Base-by-base conservation (phyloP, 2,888 invertebrate genomes). In the Lapara coniferarum region DNA sequence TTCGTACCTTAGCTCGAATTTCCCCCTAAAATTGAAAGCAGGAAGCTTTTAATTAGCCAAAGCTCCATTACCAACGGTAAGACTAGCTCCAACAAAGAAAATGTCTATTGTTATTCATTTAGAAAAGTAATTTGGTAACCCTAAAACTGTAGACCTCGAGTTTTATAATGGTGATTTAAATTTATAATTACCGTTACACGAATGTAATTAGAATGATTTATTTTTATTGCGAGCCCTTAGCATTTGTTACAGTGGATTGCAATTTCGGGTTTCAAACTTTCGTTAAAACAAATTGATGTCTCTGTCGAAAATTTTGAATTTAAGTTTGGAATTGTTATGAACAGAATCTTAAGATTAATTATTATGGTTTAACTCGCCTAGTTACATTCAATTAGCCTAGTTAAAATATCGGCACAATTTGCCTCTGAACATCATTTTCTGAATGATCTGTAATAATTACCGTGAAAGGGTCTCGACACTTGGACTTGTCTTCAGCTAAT, bases 11-110 rank as follows among this genome's bases (percentile, higher is more conserved):
- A 46, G 8, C 16, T 44, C 19, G 49, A 66, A 56, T 69, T 69
- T 69, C 19, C 19, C 14, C 14, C 53, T 37, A 12, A 53, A 52
- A 59, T 68, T 68, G n/a, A 16, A 30, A 51, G 16, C 44, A 59
- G 52, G 68, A 69, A 46, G 63, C 37, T 13, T 25, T 44, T 69
- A 69, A 69, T 69, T 69, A 69, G 59, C 63, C 37, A 63, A 52
- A 63, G 49, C 53, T 19, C 63, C 14, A 46, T 63, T 63, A 69
- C 55, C 49, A 53, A 19, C 52, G 13, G 37, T 30, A 51, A 69
- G 57, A 58, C 52, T 53, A 58, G 19, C 37, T 52, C 56, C 51
- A 57, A 69, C 37, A 66, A 37, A 58, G 58, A n/a, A 66, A 67
- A 66, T 58, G 12, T 19, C 58, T 52, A 25, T 69, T 66, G 19